These are phyloP conservation scores for Drosophila austrosaltans DNA, from an alignment of 2,888 invertebrate genomes.

Conservation along the genomic window DNA sequence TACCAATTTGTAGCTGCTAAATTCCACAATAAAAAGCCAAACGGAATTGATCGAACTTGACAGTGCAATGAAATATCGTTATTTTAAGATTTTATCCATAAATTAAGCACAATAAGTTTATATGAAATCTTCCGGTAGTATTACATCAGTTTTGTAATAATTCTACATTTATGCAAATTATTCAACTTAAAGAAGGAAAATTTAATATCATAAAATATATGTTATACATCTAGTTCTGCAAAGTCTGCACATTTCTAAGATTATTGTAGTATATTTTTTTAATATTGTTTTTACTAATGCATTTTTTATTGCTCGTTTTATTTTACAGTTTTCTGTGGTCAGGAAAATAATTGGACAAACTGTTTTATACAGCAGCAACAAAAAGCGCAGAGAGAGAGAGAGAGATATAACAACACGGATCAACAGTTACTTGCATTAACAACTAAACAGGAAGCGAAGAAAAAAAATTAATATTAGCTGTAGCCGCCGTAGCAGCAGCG, in stretches of 20 bases:
- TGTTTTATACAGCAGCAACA: slow-evolving; percentile 8
- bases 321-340: slow-evolving; percentile 27
- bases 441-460: slow-evolving; percentile 2
- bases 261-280: neutral
- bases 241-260: no score
- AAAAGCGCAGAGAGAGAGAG: neutral
- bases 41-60: neutral
- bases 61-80: neutral
- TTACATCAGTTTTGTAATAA: neutral
- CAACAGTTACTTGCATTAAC: neutral
- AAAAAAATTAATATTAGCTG: neutral
- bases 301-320: neutral
- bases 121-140: neutral
- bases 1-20: neutral
- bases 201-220: no score
- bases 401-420: neutral
- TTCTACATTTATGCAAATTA: neutral
- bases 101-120: neutral
- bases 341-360: slow-evolving; percentile 25
- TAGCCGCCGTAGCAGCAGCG: slow-evolving; percentile 29
- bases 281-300: no score
- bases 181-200: neutral
- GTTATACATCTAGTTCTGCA: no score
- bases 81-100: neutral
- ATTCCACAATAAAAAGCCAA: neutral